Base-by-base conservation (phyloP, 1,140 invertebrate genomes). In the Diuraphis noxia region DNA sequence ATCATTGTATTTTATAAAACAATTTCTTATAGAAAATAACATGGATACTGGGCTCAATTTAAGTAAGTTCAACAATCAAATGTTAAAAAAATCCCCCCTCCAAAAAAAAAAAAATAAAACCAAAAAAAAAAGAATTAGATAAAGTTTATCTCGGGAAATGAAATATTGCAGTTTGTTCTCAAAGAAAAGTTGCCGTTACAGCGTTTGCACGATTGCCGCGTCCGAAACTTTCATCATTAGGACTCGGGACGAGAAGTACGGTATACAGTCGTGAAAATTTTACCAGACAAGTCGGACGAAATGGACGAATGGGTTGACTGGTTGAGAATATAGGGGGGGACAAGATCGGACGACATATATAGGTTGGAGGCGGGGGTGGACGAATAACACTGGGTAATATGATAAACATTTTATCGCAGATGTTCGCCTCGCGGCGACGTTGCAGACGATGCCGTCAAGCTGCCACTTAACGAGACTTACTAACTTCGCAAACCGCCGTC, bases 401-500 rank as follows among this genome's bases (percentile, higher is more conserved):
- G 72, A 77, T 90, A 90, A 90, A 90, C 72, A 90, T 90, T 90
- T 90, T 79, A 90, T 90, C 88, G 72, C 88, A 90, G 88, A 90
- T 90, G 88, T 79, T 90, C 88, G 88, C 63, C 41, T 46, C 25
- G 21, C 41, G 46, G 88, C 88, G 41, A 72, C n/a, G 56, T 10
- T n/a, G 30, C 13, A 72, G 56, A 72, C 56, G 56, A 72, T 79
- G 41, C 63, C 88, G 41, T 90, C 72, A 90, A 90, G 63, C 88
- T 90, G 88, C 72, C 88, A 90, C 88, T 90, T 90, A 90, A 90
- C 72, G 88, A 90, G 88, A 90, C 88, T 90, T 90, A 46, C 72
- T 79, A 90, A 90, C 88, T 90, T 90, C 41, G 25, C 88, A 46
- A 25, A 34, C 40, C 40, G n/a, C 63, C 40, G 40, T 5, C 19